A percentile compares a stretch with the other conserved stretches of the same genome.
Evolutionary conservation across 2,888 invertebrate genomes (phyloP).

Genomic region (Melinopterus prodromus): DNA sequence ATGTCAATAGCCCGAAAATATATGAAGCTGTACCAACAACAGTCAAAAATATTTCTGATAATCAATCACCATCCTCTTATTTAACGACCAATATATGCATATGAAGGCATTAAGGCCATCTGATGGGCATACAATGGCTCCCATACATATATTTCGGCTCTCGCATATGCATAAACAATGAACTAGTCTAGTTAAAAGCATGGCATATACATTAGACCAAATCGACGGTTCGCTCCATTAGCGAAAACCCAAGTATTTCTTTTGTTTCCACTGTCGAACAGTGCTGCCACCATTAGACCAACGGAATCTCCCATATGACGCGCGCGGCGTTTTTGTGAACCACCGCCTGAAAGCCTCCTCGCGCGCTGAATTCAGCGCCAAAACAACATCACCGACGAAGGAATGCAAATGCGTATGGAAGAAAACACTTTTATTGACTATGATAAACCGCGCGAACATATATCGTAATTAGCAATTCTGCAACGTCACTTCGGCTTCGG

Average conservation of each 20-base stretch:
- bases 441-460: not conserved
- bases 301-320: no score
- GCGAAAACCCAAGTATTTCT: conserved; percentile 38
- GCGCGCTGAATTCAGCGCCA: conserved; percentile 66
- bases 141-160: not conserved
- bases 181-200: not conserved
- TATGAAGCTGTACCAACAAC: no score
- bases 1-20: no score
- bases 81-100: not conserved
- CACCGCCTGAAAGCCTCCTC: conserved; percentile 71
- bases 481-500: not conserved
- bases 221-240: conserved; percentile 38
- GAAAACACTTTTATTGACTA: not conserved
- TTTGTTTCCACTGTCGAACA: conserved; percentile 61
- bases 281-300: conserved; percentile 82
- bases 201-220: conserved; percentile 31
- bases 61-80: not conserved
- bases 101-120: not conserved
- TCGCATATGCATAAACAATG: conserved; percentile 23
- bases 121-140: not conserved
- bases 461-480: not conserved
- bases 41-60: not conserved
- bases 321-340: no score
- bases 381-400: not conserved
- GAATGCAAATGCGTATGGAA: not conserved